Evolutionary conservation across 2,888 invertebrate genomes (phyloP).

Genomic region (Acleris sparsana): DNA sequence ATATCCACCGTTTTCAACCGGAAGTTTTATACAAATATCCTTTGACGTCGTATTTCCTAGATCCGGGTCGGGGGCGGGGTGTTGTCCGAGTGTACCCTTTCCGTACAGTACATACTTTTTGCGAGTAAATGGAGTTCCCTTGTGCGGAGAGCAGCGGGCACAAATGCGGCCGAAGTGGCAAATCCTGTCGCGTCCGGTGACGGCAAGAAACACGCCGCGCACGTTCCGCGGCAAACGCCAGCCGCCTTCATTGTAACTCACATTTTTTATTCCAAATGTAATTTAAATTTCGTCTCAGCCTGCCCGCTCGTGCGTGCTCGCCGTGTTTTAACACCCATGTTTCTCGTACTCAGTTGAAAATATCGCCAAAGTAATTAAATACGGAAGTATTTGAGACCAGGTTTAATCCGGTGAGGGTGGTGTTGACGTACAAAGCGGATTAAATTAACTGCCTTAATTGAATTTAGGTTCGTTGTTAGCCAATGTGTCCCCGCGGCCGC

Average conservation of each 20-base stretch:
- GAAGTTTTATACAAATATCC: constrained; percentile 31
- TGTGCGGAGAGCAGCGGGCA: constrained; percentile 62
- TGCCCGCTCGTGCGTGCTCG: background rate
- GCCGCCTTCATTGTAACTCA: constrained; percentile 12
- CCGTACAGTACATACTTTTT: constrained; percentile 65
- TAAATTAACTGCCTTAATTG: constrained; percentile 84
- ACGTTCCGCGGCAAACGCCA: constrained; percentile 50
- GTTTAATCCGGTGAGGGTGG: constrained; percentile 56
- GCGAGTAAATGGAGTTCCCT: constrained; percentile 73
- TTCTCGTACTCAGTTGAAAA: constrained; percentile 1
- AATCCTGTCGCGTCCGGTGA: constrained; percentile 55
- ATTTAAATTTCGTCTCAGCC: constrained; percentile 1
- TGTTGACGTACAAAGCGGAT: constrained; percentile 76
- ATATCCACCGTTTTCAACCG: constrained; percentile 21
- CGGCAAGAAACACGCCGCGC: constrained; percentile 56
- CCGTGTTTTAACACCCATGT: background rate
- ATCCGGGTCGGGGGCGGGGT: constrained; percentile 40
- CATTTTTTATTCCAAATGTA: constrained; percentile 11
- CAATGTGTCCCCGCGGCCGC: constrained; percentile 65
- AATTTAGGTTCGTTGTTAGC: constrained; percentile 81
- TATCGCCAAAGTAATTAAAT: constrained; percentile 30
- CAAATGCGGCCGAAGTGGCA: constrained; percentile 68
- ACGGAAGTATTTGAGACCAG: constrained; percentile 38
- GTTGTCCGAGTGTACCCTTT: constrained; percentile 50
- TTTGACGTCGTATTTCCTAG: constrained; percentile 32